Percentiles rank a stretch among this genome's conserved stretches.
Evolutionary conservation across 2,797 vertebrate species (phyloP).

Genomic region (Dryobates pubescens): DNA sequence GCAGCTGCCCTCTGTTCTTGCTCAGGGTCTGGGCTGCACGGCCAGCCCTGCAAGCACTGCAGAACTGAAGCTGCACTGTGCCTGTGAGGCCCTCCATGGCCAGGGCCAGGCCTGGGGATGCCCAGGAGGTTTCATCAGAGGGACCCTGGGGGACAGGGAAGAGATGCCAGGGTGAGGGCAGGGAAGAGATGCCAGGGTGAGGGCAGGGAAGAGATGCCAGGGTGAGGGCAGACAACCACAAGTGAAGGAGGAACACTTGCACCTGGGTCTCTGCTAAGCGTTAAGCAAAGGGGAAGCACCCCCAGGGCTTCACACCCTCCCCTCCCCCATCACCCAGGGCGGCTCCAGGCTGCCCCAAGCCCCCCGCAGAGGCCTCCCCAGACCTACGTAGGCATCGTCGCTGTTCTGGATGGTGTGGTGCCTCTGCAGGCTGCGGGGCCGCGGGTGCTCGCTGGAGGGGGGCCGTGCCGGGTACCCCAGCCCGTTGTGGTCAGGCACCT

Average conservation of each 20-base stretch:
- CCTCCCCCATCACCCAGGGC: rapidly evolving
- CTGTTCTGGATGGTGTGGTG: constrained; percentile 99
- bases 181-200: no score
- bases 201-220: no score
- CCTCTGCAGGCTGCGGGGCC: constrained; percentile 89
- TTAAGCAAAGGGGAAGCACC: rapidly evolving
- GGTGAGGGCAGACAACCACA: background rate
- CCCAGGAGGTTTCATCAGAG: background rate
- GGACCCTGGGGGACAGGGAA: no score
- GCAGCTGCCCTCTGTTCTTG: background rate
- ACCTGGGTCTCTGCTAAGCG: rapidly evolving
- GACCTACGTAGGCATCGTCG: constrained; percentile 94
- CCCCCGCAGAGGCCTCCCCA: background rate
- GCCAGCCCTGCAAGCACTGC: background rate
- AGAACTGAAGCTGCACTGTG: background rate
- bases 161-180: no score
- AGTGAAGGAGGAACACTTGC: rapidly evolving
- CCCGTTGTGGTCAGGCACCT: constrained; percentile 89
- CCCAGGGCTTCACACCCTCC: background rate
- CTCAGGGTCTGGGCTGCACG: background rate
- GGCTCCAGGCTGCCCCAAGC: rapidly evolving
- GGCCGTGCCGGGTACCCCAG: constrained; percentile 81
- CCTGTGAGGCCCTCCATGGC: rapidly evolving
- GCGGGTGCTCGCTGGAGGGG: constrained; percentile 80
- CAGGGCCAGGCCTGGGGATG: background rate